Base-by-base conservation (phyloP, 2,797 vertebrate species). In the Acestrorhynchus altus region DNA sequence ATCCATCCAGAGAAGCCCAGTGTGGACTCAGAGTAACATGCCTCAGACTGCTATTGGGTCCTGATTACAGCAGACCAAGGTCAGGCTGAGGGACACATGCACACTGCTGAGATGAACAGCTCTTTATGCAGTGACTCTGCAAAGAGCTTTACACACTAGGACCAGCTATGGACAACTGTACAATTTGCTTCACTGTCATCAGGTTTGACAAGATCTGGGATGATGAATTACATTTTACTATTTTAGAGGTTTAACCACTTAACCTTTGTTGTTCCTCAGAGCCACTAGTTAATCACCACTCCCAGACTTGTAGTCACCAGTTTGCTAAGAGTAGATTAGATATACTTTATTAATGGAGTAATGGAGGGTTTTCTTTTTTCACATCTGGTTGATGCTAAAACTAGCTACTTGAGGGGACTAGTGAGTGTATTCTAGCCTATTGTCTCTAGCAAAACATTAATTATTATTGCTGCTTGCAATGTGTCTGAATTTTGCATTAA, bases 1-100 rank as follows among this genome's bases (percentile, higher is more conserved):
- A 72, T 84, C 24, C 56, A 76, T 79, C 60, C 74, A 22, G 63
- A 60, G 81, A 76, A 87, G 28, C 56, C 84, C 84, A 83, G 83
- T 83, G 66, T 47, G 63, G 52, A 47, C 66, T 44, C 60, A 60
- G 59, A 65, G 68, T 63, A 76, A 56, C 64, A 46, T 26, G 66
- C 49, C 64, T 31, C 47, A 40, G 39, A 57, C 20, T 40, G 63
- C 54, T 57, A 57, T 60, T 69, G 61, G 61, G 39, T 54, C 31
- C 74, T 71, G 67, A 74, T 64, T 63, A 72, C 40, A 74, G 28
- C 26, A 77, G 60, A 35, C 61, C 74, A 85, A 85, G 79, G 82
- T 80, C 79, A 78, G 80, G 16, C 24, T 74, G 49, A 52, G 70
- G 31, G 49, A 60, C 31, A 44, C 61, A 68, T 61, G 65, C 42